Percentiles rank a stretch among this genome's conserved stretches.
Conservation (phyloP, 2,888 invertebrate genomes). For the Malachius bipustulatus region DNA sequence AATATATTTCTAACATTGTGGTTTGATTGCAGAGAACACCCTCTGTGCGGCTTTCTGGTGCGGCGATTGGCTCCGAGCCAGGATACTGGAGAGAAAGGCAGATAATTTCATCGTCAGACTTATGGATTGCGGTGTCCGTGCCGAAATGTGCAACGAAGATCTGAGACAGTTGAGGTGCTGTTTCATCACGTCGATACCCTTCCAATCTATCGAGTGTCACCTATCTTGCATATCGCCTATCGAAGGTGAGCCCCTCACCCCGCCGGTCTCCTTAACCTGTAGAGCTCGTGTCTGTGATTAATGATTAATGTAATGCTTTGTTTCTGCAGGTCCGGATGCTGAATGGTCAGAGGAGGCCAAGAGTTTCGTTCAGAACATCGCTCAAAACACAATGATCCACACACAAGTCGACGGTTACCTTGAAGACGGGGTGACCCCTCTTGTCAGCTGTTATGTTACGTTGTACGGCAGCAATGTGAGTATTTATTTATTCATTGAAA, state of each 20-base stretch:
- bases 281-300: too few relatives aligned
- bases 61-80: slow-evolving; percentile 82
- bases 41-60: slow-evolving; percentile 80
- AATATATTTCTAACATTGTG: too few relatives aligned
- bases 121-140: slow-evolving; percentile 93
- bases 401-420: slow-evolving; percentile 81
- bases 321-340: slow-evolving; percentile 29
- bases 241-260: slow-evolving; percentile 52
- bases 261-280: too few relatives aligned
- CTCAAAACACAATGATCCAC: slow-evolving; percentile 72
- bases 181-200: slow-evolving; percentile 81
- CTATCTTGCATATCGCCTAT: slow-evolving; percentile 79
- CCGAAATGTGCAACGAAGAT: slow-evolving; percentile 58
- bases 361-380: slow-evolving; percentile 64
- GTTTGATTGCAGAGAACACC: slow-evolving; percentile 52
- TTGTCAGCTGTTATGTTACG: slow-evolving; percentile 17
- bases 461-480: too few relatives aligned
- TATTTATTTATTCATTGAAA: too few relatives aligned
- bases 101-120: slow-evolving; percentile 72
- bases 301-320: background rate
- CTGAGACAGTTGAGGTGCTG: slow-evolving; percentile 89
- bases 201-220: slow-evolving; percentile 93
- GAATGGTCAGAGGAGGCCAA: slow-evolving; percentile 71
- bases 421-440: slow-evolving; percentile 58
- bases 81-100: slow-evolving; percentile 53